phyloP scores from a whole-genome alignment of 2,797 vertebrate species.

The Pipistrellus kuhlii region DNA sequence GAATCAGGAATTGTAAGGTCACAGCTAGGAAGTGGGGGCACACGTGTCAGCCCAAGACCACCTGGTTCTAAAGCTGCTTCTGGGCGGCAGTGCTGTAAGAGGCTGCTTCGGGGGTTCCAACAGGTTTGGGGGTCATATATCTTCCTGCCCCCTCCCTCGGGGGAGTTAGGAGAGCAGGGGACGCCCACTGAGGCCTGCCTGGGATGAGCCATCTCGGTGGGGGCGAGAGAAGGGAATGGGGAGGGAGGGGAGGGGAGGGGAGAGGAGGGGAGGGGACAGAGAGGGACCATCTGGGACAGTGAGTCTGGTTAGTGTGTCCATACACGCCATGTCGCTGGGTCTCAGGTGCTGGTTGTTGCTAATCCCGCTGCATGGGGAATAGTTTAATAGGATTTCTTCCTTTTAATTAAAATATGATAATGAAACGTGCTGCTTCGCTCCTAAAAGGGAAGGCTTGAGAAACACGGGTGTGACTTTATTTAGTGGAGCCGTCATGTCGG shows the following conservation, averaged over 20 bases:
- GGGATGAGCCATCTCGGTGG: neutral
- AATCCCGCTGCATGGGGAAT: constrained; percentile 78
- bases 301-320: constrained; percentile 14
- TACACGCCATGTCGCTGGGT: constrained; percentile 59
- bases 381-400: constrained; percentile 82
- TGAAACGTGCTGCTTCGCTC: constrained; percentile 70
- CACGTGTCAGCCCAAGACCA: neutral
- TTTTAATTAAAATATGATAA: constrained; percentile 85
- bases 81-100: neutral
- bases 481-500: neutral
- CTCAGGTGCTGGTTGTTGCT: constrained; percentile 79
- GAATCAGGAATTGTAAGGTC: neutral
- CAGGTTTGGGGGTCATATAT: neutral
- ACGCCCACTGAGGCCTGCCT: neutral
- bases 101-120: neutral
- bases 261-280: neutral
- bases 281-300: neutral
- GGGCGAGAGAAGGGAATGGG: no score
- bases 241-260: neutral
- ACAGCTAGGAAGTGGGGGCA: no score
- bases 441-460: constrained; percentile 67
- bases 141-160: neutral
- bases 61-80: neutral
- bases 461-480: neutral
- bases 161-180: neutral